These are phyloP conservation scores for Cephalotes varians DNA, from an alignment of 2,888 invertebrate genomes.

Conservation along the genomic window DNA sequence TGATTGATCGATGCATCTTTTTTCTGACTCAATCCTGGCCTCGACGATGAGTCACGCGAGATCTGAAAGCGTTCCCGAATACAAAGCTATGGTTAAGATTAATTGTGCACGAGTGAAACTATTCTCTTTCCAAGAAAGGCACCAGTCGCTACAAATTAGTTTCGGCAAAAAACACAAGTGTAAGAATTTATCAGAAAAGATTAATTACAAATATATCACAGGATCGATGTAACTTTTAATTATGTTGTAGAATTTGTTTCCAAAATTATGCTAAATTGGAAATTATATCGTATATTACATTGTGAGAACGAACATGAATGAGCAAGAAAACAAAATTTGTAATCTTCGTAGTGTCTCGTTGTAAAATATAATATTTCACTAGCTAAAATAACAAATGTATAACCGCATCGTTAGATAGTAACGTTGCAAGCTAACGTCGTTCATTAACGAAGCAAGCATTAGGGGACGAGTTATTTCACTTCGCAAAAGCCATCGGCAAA, in stretches of 20 bases:
- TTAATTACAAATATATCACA: background rate
- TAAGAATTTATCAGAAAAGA: background rate
- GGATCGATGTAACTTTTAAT: background rate
- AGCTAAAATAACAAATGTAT: background rate
- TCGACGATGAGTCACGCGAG: slow-evolving; percentile 50
- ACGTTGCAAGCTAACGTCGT: background rate
- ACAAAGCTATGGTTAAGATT: slow-evolving; percentile 38
- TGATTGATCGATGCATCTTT: slow-evolving; percentile 55
- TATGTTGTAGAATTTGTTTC: background rate
- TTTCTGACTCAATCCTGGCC: slow-evolving; percentile 24
- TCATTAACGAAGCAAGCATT: slow-evolving; percentile 40
- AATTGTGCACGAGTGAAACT: slow-evolving; percentile 32
- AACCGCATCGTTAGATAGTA: background rate
- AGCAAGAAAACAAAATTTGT: background rate
- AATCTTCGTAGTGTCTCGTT: background rate
- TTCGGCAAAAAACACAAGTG: background rate
- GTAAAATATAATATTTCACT: background rate
- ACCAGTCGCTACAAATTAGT: background rate
- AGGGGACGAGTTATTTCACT: slow-evolving; percentile 24
- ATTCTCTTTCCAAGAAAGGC: slow-evolving; percentile 30
- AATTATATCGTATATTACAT: background rate
- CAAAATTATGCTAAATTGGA: background rate
- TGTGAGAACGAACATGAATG: background rate
- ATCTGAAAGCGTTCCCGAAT: slow-evolving; percentile 27
- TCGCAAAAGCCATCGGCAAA: slow-evolving; percentile 40